Evolutionary conservation across 2,797 vertebrate species (phyloP).

Genomic region (Hozukius guyotensis): DNA sequence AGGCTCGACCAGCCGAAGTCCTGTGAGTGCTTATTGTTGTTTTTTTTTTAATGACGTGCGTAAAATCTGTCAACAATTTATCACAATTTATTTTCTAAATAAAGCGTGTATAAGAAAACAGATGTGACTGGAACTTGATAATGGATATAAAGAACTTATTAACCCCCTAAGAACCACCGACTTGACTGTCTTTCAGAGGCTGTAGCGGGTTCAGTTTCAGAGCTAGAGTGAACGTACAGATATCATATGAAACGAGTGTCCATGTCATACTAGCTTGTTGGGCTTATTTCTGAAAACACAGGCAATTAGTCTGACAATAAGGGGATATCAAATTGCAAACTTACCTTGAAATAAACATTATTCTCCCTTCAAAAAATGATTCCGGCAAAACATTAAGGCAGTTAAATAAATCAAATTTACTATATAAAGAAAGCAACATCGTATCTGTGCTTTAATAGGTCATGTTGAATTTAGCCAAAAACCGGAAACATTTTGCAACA

Average conservation of each 20-base stretch:
- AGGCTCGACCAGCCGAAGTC: neutral
- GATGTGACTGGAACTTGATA: neutral
- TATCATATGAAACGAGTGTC: too few species aligned
- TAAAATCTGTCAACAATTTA: slow-evolving; percentile 5
- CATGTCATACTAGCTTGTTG: too few species aligned
- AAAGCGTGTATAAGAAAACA: neutral
- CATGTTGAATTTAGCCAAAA: slow-evolving; percentile 23
- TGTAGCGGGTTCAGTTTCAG: too few species aligned
- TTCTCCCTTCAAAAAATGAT: neutral
- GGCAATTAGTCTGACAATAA: neutral
- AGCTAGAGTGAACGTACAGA: too few species aligned
- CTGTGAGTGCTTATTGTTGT: neutral
- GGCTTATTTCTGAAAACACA: neutral
- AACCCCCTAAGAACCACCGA: too few species aligned
- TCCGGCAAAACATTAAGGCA: neutral
- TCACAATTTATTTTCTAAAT: neutral
- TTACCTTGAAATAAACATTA: neutral
- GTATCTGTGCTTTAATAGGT: slow-evolving; percentile 1
- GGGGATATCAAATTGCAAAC: neutral
- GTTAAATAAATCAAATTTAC: neutral
- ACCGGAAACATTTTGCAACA: slow-evolving; percentile 19
- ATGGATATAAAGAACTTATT: neutral
- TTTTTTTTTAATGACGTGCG: neutral
- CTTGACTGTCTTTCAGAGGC: too few species aligned
- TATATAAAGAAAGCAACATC: neutral